Conservation (phyloP, 2,888 invertebrate species). For the Harpagoxenus sublaevis region DNA sequence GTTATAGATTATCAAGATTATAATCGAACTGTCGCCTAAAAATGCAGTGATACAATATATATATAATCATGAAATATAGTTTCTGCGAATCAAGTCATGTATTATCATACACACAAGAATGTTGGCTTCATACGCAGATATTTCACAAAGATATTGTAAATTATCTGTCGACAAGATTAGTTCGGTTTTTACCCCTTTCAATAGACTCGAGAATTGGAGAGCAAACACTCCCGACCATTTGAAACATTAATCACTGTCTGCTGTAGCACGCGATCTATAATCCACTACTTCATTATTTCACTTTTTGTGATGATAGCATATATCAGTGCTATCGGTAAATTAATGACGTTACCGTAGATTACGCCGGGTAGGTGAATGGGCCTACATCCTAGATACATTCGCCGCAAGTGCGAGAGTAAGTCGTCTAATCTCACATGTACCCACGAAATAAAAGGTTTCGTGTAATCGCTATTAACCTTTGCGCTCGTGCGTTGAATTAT, state of each 20-base stretch:
- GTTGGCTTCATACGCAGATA: neutral
- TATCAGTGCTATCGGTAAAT: slow-evolving; percentile 4
- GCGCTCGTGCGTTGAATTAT: neutral
- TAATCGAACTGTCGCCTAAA: slow-evolving; percentile 15
- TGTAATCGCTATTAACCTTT: slow-evolving; percentile 24
- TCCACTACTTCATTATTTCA: slow-evolving; percentile 60
- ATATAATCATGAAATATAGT: neutral
- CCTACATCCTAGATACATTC: neutral
- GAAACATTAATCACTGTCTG: slow-evolving; percentile 59
- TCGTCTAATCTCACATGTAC: neutral
- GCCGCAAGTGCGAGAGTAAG: slow-evolving; percentile 16
- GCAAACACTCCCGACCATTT: slow-evolving; percentile 53
- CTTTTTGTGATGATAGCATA: slow-evolving; percentile 36
- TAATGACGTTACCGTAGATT: slow-evolving; percentile 33
- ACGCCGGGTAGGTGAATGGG: neutral
- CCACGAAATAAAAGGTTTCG: slow-evolving; percentile 11
- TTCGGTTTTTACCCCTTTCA: slow-evolving; percentile 12
- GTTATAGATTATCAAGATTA: neutral
- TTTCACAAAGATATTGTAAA: neutral
- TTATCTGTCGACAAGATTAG: neutral
- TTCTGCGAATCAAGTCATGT: neutral
- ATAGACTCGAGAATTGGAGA: neutral
- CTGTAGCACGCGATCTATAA: slow-evolving; percentile 47
- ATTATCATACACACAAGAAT: neutral
- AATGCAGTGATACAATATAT: neutral